Base-by-base conservation (phyloP, 2,113 vertebrate genomes). In the Electrona antarctica region DNA sequence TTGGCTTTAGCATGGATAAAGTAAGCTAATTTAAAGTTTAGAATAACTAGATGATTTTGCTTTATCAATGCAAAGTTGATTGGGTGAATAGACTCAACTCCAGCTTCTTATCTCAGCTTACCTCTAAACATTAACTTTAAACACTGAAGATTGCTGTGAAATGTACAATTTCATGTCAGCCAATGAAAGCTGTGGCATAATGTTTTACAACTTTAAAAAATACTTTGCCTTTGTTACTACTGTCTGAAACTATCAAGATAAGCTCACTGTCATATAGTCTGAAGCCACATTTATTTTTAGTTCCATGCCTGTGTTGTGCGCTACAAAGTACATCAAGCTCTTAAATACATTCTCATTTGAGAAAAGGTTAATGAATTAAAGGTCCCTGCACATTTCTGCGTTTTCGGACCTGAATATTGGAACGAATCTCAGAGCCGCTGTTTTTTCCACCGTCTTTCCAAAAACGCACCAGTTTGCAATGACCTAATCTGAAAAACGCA, bases 61-160 rank as follows among this genome's bases (percentile, higher is more conserved):
- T 15, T 45, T 46, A 41, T 41, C 33, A 41, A 41, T 41, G 54
- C 65, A 8, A 15, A 56, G 33, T 8, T 57, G 21, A 33, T 28
- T 13, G 29, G 50, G 13, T 21, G n/a, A 13, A 66, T 29, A 13
- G 21, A 54, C 33, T 33, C 29, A 49, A 54, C 51, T 54, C 9
- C 33, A 41, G 15, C 15, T 50, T 51, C 21, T 21, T 66, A 66
- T 61, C 59, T 65, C 14, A 51, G 11, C n/a, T 66, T 7, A n/a
- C 11, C 49, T 33, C 49, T 66, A 66, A 67, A 57, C 54, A 57
- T 67, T 67, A 67, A 67, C 65, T 67, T 47, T 15, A 12, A 13
- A 21, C n/a, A 66, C 49, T 49, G 28, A 8, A 46, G 7, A 52
- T 56, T 8, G 7, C 54, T 7, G 13, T 29, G 21, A 21, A 21